Evolutionary conservation across 2,888 invertebrate species (phyloP), one percentile per base, ranked within the genome.

Genomic region (Ethmia dodecea): DNA sequence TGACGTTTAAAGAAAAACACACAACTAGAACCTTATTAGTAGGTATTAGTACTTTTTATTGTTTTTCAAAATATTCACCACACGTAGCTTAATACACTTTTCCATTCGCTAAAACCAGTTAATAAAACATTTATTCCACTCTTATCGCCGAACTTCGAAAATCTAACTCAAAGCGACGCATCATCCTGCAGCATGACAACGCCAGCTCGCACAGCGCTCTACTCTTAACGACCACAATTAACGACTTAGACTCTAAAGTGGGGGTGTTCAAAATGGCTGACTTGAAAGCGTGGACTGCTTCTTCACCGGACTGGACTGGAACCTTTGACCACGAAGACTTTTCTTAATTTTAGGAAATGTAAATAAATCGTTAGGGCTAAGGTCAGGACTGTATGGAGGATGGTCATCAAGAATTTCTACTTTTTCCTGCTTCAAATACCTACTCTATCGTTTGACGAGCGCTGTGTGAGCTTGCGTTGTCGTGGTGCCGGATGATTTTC

Each of bases 381-480:
- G n/a, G n/a, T n/a, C n/a, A n/a, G n/a, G n/a, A n/a, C n/a, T n/a
- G n/a, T n/a, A n/a, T n/a, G n/a, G n/a, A n/a, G n/a, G n/a, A n/a
- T n/a, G n/a, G n/a, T n/a, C n/a, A n/a, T n/a, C n/a, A n/a, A n/a
- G n/a, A n/a, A n/a, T n/a, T n/a, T n/a, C n/a, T n/a, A n/a, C n/a
- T n/a, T n/a, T n/a, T n/a, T n/a, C n/a, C n/a, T 42, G 40, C 38
- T 42, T 40, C 38, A 40, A 45, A 42, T 31, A 42, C n/a, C n/a
- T n/a, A n/a, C 37, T 40, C 30, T 34, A 32, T 36, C 30, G 41
- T 44, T 44, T 40, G 37, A 37, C 38, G 31, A 39, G 39, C 35
- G 37, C 35, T 39, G 35, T 37, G 39, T 37, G 34, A 37, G 35
- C 37, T 37, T 36, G 35, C 40, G 38, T 39, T 39, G 35, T 38